Evolutionary conservation across 2,113 vertebrate genomes (phyloP).

Genomic region (Lophura nycthemera): DNA sequence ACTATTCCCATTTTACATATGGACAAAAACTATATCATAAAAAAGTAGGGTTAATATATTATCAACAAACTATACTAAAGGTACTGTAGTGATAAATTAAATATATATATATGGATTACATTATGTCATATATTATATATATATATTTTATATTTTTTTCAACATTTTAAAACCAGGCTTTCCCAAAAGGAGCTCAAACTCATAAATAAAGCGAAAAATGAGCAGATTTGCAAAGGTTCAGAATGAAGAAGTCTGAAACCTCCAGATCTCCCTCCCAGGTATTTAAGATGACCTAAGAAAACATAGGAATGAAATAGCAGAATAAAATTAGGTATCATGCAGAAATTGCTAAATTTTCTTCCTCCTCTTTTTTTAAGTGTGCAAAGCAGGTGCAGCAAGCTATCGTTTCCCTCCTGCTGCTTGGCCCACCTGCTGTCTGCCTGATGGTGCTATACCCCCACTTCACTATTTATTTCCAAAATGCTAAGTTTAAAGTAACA

Average conservation of each 20-base stretch:
- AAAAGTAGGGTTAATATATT: neutral
- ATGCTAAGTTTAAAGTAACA: conserved; percentile 30
- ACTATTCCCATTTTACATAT: too few species aligned
- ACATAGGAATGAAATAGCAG: neutral
- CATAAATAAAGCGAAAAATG: neutral
- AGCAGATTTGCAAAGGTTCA: neutral
- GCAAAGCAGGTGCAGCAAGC: conserved; percentile 58
- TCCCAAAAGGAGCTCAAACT: neutral
- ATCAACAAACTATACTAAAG: neutral
- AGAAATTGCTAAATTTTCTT: neutral
- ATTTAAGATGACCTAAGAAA: conserved; percentile 9
- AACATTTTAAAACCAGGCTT: neutral
- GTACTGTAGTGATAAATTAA: neutral
- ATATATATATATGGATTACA: neutral
- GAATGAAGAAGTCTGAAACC: neutral
- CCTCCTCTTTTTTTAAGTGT: neutral
- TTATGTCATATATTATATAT: too few species aligned
- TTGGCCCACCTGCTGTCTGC: conserved; percentile 69
- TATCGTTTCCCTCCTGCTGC: conserved; percentile 64
- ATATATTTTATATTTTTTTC: neutral
- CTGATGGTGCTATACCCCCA: conserved; percentile 42
- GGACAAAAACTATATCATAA: neutral
- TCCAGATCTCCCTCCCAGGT: neutral
- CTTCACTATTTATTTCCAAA: conserved; percentile 42
- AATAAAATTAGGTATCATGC: neutral